Percentiles rank a stretch among this genome's conserved stretches.
phyloP scores from a whole-genome alignment of 2,888 invertebrate species.

The Mystacides longicornis region DNA sequence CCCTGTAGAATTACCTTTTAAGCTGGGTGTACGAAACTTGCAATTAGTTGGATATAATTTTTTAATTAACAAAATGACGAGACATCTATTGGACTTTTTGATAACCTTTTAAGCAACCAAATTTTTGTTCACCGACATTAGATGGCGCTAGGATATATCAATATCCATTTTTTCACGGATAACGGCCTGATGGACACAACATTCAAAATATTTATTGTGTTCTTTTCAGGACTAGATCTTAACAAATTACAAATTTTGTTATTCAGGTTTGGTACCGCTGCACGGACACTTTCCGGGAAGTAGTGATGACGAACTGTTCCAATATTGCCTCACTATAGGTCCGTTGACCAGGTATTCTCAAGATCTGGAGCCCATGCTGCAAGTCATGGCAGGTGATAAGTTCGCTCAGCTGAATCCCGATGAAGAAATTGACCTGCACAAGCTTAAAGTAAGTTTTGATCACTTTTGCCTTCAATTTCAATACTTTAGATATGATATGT shows the following conservation, averaged over 20 bases:
- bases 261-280: slow-evolving; percentile 47
- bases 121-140: too few species aligned
- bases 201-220: neutral
- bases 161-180: neutral
- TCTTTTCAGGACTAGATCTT: neutral
- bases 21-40: too few species aligned
- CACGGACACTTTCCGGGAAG: slow-evolving; percentile 55
- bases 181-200: neutral
- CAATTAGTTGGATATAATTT: too few species aligned
- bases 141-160: too few species aligned
- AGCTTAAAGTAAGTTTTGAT: slow-evolving; percentile 36
- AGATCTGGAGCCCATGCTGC: slow-evolving; percentile 63
- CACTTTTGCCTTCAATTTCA: neutral
- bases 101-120: too few species aligned
- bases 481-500: neutral
- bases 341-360: slow-evolving; percentile 74
- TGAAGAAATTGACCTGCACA: slow-evolving; percentile 42
- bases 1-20: too few species aligned
- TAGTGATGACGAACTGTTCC: slow-evolving; percentile 44
- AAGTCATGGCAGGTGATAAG: slow-evolving; percentile 51
- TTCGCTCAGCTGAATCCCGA: slow-evolving; percentile 40
- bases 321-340: slow-evolving; percentile 51
- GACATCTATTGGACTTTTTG: too few species aligned
- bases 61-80: too few species aligned
- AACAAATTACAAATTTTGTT: neutral